Conservation (phyloP, 2,888 invertebrate species). For the Schizaphis graminum region DNA sequence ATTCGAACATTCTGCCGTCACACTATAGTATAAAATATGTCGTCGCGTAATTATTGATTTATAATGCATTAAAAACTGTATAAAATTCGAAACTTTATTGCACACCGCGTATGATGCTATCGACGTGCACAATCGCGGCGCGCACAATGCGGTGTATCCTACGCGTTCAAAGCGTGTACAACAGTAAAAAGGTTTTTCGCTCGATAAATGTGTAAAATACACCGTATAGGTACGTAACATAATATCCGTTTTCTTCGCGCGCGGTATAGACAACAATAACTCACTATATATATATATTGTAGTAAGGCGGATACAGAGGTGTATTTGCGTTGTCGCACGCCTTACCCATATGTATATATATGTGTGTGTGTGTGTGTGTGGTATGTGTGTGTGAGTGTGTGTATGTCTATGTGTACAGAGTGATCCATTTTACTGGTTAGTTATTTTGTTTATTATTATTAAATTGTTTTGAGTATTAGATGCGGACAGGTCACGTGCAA, state of each 20-base stretch:
- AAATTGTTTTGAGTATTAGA: neutral
- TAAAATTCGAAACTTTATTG: neutral
- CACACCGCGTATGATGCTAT: neutral
- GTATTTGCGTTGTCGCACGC: neutral
- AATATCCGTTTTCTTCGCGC: neutral
- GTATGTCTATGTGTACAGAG: neutral
- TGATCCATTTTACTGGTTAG: neutral
- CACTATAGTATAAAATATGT: neutral
- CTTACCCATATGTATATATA: neutral
- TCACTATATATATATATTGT: neutral
- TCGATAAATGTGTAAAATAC: slow-evolving; percentile 1
- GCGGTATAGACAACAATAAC: neutral
- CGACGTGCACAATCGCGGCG: neutral
- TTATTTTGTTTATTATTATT: neutral
- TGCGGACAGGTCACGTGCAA: neutral
- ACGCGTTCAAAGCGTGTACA: neutral
- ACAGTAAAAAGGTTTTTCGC: neutral
- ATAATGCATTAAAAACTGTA: neutral
- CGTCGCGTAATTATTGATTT: neutral
- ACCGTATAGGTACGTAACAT: neutral
- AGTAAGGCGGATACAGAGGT: neutral
- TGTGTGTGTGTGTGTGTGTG: neutral
- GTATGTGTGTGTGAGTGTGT: neutral
- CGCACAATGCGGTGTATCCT: neutral
- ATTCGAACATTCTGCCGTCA: neutral